A percentile compares a stretch with the other conserved stretches of the same genome.
Evolutionary conservation across 2,797 vertebrate species (phyloP).

Genomic region (Pangasius sanitwongsei): DNA sequence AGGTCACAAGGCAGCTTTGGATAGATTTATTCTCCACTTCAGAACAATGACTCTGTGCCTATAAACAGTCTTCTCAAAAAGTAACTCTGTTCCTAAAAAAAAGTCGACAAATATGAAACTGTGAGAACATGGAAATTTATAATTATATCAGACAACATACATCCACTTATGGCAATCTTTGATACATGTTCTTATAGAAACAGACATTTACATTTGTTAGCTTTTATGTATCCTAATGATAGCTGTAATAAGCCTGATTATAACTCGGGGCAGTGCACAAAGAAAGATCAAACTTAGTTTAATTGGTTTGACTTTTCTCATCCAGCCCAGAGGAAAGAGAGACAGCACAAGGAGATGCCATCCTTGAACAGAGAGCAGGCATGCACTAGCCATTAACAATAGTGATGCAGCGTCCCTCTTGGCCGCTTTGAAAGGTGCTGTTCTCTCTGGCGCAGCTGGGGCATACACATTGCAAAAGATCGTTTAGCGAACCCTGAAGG

Average conservation of each 20-base stretch:
- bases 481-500: conserved; percentile 59
- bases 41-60: conserved; percentile 21
- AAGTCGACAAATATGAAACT: not conserved
- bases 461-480: conserved; percentile 46
- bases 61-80: conserved; percentile 27
- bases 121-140: not conserved
- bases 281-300: conserved; percentile 24
- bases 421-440: conserved; percentile 46
- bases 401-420: conserved; percentile 35
- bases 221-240: not conserved
- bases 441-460: conserved; percentile 58
- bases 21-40: conserved; percentile 19
- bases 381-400: conserved; percentile 42
- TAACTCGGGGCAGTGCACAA: not conserved
- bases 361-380: conserved; percentile 45
- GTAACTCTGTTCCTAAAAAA: not conserved
- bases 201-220: not conserved
- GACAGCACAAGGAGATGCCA: conserved; percentile 19
- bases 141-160: not conserved
- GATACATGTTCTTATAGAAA: not conserved
- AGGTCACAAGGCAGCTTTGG: conserved; percentile 20
- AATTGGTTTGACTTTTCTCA: conserved; percentile 29
- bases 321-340: conserved; percentile 1
- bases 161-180: not conserved
- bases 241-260: not conserved